Evolutionary conservation across 1,140 invertebrate species (phyloP), one percentile per base, ranked within the genome.

Genomic region (Magallana ariakensis): DNA sequence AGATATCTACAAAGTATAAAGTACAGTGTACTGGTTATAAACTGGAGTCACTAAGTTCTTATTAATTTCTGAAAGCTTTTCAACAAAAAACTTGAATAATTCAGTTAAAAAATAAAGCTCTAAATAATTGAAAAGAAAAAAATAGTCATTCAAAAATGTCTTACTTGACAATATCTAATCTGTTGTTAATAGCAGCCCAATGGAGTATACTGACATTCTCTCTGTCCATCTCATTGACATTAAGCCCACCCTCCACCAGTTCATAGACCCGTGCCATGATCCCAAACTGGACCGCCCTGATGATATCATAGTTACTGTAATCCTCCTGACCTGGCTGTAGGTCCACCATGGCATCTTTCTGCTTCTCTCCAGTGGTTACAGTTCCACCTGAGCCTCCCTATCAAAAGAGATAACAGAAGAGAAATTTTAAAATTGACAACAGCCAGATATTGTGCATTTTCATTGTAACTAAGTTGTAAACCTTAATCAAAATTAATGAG

Each of bases 181-280:
- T 96, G 96, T 99, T 99, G 94, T 99, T 99, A 91, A 99, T 99
- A 19, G 99, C 97, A 22, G 99, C 99, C 99, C 99, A 99, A 93
- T 99, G 99, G 0, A 99, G 95, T n/a, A 99, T 95, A 3, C 98
- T 95, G 89, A 95, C 95, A 91, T 95, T 95, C 89, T 96, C 95
- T 81, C 89, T 87, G 90, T 96, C 95, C 89, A 94, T 93, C 57
- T 90, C 84, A 87, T 95, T 95, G 22, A 95, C 94, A 92, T 95
- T 92, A 88, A 87, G 90, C 7, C 94, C 98, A 95, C 98, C 97
- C 91, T 99, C 98, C 1, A 99, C 96, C 5, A 99, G 95, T 93
- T 98, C 97, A 87, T 96, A 96, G 22, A 98, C 97, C 91, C 98
- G 95, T 70, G 96, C 96, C 92, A 98, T 96, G 15, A 97, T 97